Evolutionary conservation across 2,113 vertebrate genomes (phyloP), one percentile per base, ranked within the genome.

Genomic region (Sander lucioperca): DNA sequence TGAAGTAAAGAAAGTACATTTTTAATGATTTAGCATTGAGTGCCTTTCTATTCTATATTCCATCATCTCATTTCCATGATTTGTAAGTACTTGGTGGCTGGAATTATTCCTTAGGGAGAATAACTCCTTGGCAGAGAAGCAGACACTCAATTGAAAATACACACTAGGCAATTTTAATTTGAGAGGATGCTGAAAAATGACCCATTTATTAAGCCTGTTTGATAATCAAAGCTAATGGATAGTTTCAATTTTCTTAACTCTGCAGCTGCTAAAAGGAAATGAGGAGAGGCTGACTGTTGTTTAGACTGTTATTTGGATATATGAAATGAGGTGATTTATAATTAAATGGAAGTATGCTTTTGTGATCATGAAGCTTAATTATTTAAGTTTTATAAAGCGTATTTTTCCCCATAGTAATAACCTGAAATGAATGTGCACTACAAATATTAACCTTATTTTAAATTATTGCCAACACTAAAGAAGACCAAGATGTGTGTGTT

Each of bases 21-120:
- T 88, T 92, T 84, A 88, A 93, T 92, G 90, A 92, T 94, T 92
- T 90, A 92, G 84, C 88, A 90, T 78, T 63, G 78, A 91, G 88
- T 82, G 90, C 71, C 87, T 92, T 85, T 91, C 82, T 89, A 58
- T 89, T 91, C 89, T 88, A 73, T 91, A 92, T 89, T 92, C 91
- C 86, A 85, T 92, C 91, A 91, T 91, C 77, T 88, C 92, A 93
- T 94, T 94, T 94, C 88, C 89, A 86, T 94, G 93, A 94, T 94
- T 94, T 94, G 93, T 93, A 92, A 90, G 91, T 87, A 68, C 90
- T 92, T 88, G 86, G 86, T 90, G 86, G 78, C 87, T 79, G 71
- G 78, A 92, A 91, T 86, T 66, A 92, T 91, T 93, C 92, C 91
- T 85, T 9, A 1, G 91, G 88, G 91, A 77, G 75, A 89, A 89